Conservation (phyloP, 2,888 invertebrate genomes). For the Fabriciana adippe region DNA sequence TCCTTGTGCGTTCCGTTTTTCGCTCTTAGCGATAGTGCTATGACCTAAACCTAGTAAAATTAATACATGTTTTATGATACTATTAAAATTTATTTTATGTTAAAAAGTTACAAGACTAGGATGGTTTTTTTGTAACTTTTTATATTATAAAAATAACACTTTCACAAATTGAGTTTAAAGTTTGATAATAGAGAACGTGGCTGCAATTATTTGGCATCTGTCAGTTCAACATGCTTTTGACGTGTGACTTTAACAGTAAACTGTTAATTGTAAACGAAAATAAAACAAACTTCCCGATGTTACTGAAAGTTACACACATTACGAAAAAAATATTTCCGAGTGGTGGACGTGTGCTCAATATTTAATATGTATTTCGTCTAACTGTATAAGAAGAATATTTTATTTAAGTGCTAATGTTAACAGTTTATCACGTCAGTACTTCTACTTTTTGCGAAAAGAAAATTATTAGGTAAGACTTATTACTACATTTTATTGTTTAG, state of each 20-base stretch:
- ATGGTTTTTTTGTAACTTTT: too few species aligned
- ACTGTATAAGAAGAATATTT: slow-evolving; percentile 1
- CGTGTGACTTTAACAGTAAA: not conserved
- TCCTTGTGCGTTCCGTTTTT: too few species aligned
- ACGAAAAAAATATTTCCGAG: slow-evolving; percentile 2
- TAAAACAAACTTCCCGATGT: slow-evolving; percentile 6
- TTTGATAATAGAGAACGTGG: too few species aligned
- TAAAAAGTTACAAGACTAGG: too few species aligned
- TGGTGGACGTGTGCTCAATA: slow-evolving; percentile 9
- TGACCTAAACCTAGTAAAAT: too few species aligned
- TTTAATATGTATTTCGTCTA: slow-evolving; percentile 12
- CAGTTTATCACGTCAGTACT: slow-evolving; percentile 6
- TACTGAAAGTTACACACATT: not conserved
- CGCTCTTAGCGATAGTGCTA: too few species aligned
- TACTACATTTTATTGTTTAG: not conserved
- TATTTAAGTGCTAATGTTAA: not conserved
- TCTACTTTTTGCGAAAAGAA: slow-evolving; percentile 13
- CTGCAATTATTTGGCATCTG: not conserved
- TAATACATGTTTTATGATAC: too few species aligned
- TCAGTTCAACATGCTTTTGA: not conserved
- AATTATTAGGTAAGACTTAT: slow-evolving; percentile 4
- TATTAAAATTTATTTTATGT: too few species aligned
- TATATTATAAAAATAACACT: too few species aligned
- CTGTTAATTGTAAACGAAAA: not conserved
- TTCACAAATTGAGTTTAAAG: too few species aligned